Conservation (phyloP, 2,113 vertebrate species). For the Boulengeromyrus knoepffleri region DNA sequence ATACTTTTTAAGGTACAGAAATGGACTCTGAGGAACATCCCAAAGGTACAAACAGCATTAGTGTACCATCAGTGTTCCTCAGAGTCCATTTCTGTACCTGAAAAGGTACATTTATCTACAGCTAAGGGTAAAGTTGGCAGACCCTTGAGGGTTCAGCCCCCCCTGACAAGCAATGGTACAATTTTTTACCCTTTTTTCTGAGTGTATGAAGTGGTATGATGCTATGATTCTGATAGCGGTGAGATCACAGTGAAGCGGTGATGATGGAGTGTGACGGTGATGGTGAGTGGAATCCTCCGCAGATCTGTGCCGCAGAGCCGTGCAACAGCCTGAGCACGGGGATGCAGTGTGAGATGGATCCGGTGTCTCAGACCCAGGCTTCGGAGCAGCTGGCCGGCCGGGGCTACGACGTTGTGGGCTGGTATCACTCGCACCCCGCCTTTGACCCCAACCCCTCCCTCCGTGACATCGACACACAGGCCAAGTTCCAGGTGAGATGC, state of each 20-base stretch:
- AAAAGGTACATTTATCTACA: too few species aligned
- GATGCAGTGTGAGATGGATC: conserved; percentile 96
- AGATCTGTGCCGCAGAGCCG: conserved; percentile 86
- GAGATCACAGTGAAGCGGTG: neutral
- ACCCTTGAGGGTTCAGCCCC: too few species aligned
- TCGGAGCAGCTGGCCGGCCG: conserved; percentile 74
- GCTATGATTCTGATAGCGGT: neutral
- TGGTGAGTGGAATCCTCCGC: conserved; percentile 20
- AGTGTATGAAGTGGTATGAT: neutral
- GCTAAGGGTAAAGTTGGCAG: too few species aligned
- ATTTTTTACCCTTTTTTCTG: too few species aligned
- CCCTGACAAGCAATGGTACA: too few species aligned
- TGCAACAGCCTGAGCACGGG: conserved; percentile 94
- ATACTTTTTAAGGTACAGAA: too few species aligned
- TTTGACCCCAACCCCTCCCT: conserved; percentile 92
- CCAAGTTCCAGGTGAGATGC: conserved; percentile 84
- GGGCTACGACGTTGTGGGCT: conserved; percentile 81
- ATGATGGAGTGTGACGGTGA: neutral
- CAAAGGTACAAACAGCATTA: too few species aligned
- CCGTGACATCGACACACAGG: conserved; percentile 90
- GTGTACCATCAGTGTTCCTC: too few species aligned
- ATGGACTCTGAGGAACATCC: too few species aligned
- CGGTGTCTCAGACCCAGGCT: conserved; percentile 87
- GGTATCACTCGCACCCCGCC: conserved; percentile 96
- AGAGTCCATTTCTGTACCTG: too few species aligned